phyloP scores from a whole-genome alignment of 2,888 invertebrate species.

The Xestia sexstrigata region DNA sequence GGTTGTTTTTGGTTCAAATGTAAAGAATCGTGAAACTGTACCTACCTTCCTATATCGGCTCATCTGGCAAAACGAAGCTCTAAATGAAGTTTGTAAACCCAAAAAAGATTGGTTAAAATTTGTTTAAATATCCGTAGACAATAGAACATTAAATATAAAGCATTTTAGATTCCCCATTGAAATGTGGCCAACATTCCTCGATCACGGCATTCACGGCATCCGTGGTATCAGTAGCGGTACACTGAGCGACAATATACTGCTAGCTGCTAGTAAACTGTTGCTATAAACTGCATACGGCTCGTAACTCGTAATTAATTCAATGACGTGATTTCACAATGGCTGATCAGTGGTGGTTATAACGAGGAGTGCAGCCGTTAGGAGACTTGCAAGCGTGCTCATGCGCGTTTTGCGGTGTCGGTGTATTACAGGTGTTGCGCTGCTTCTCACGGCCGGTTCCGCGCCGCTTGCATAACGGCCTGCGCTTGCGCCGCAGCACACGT shows the following conservation, averaged over 20 bases:
- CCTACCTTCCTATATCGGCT: neutral
- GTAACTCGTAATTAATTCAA: constrained; percentile 57
- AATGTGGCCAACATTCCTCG: constrained; percentile 19
- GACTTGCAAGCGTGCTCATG: constrained; percentile 74
- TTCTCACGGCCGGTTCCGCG: constrained; percentile 87
- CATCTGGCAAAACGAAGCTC: neutral
- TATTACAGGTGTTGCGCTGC: constrained; percentile 83
- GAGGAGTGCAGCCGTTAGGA: constrained; percentile 72
- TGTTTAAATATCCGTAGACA: neutral
- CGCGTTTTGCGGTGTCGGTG: constrained; percentile 67
- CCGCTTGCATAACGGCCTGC: constrained; percentile 85
- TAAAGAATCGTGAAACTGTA: neutral
- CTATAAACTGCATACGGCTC: constrained; percentile 51
- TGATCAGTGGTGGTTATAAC: constrained; percentile 65
- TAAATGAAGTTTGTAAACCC: neutral
- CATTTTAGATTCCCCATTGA: constrained; percentile 11
- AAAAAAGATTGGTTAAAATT: constrained; percentile 12
- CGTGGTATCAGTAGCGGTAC: constrained; percentile 34
- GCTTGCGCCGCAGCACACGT: constrained; percentile 79
- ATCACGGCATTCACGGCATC: constrained; percentile 30
- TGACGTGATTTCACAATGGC: constrained; percentile 67
- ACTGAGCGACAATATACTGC: constrained; percentile 32
- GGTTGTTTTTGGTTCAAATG: neutral
- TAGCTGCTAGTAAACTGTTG: constrained; percentile 37
- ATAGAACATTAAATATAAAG: neutral